Evolutionary conservation across 1,140 invertebrate species (phyloP), one percentile per base, ranked within the genome.

Genomic region (Melanaphis sacchari): DNA sequence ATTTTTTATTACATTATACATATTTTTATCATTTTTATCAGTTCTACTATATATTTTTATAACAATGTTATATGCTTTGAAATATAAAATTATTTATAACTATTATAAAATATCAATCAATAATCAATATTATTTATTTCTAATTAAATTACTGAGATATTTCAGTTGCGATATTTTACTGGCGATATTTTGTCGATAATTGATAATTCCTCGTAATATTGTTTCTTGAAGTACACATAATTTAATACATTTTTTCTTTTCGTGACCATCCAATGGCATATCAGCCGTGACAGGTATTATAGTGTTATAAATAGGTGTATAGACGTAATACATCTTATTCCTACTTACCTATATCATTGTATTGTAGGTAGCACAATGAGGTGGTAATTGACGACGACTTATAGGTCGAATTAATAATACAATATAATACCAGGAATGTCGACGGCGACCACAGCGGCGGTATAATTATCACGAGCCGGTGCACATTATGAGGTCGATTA

Each of bases 301-400:
- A 76, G 59, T 76, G 59, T 76, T 76, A 76, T 76, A 76, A 76
- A 76, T n/a, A n/a, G 15, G 59, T 66, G 31, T 31, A 66, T 31
- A 11, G 31, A 26, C 59, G 59, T 76, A 76, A n/a, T 76, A 18
- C 31, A n/a, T 76, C 59, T 76, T 18, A 49, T 49, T 76, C 59
- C 15, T 76, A n/a, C 59, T 76, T 76, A 76, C 59, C 8, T n/a
- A n/a, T 76, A 76, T 76, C 5, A 36, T 76, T n/a, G n/a, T 76
- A 76, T 76, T 76, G 31, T 76, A 76, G 59, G 59, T n/a, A 40
- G 82, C 38, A 84, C 82, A 84, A 84, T 84, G 82, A 31, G 82
- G 82, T 31, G 40, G 82, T 84, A 84, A 84, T 84, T 84, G 38
- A 84, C 82, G 24, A 26, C 82, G 40, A 40, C 82, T 84, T 40